phyloP scores from a whole-genome alignment of 2,113 vertebrate species.

The Clarias batrachus region DNA sequence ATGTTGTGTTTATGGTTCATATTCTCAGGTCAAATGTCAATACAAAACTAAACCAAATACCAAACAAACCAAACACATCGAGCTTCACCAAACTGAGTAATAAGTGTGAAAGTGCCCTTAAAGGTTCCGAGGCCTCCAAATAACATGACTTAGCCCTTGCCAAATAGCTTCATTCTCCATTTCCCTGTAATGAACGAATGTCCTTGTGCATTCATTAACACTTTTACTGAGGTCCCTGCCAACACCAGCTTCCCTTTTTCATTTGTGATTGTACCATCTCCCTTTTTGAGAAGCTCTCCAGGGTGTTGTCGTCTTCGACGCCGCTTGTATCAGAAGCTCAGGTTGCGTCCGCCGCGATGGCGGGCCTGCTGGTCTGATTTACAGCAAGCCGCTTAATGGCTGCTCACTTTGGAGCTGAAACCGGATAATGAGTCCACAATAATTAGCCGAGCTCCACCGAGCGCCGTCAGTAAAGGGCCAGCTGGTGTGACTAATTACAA shows the following conservation, averaged over 20 bases:
- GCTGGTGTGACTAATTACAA: conserved; percentile 61
- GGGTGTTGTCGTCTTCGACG: conserved; percentile 15
- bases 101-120: neutral
- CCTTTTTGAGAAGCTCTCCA: conserved; percentile 23
- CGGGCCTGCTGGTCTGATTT: conserved; percentile 50
- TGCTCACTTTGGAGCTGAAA: conserved; percentile 45
- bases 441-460: conserved; percentile 59
- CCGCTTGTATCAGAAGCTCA: neutral
- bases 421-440: conserved; percentile 57
- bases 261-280: conserved; percentile 30
- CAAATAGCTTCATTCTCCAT: neutral
- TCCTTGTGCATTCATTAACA: conserved; percentile 37
- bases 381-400: conserved; percentile 49
- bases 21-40: neutral
- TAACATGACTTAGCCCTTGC: conserved; percentile 18
- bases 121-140: neutral
- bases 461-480: conserved; percentile 57
- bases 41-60: neutral
- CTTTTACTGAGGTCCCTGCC: conserved; percentile 15
- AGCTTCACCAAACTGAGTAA: neutral
- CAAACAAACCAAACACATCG: neutral
- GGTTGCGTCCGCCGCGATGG: neutral
- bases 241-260: conserved; percentile 18
- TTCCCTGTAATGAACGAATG: conserved; percentile 11
- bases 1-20: neutral